Evolutionary conservation across 35 echinoderm and acorn worm species (phyloP), one percentile per base, ranked within the genome.

Genomic region (Ophioderma brevispina): DNA sequence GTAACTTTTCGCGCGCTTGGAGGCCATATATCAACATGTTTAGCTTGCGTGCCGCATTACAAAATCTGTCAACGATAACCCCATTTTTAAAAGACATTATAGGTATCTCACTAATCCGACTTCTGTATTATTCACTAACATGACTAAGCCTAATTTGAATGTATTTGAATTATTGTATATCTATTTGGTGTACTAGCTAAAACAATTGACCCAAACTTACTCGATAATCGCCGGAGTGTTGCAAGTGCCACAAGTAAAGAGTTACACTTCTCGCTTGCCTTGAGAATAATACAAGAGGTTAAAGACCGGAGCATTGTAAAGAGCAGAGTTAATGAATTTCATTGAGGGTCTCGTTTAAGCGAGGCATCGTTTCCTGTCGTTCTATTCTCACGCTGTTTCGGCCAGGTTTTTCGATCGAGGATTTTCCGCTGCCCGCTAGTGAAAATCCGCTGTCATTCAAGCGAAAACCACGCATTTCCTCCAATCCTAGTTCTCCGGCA

Each of bases 261-360:
- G 59, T 70, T 70, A 70, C 6, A 25, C 59, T 18, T 46, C 59
- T 70, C 28, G 59, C 6, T 70, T 70, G 59, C 59, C n/a, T 70
- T 8, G n/a, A 70, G 59, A 70, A 70, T 70, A 70, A 70, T 25
- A 70, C 59, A 70, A 70, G 59, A 70, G 59, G 59, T 70, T 70
- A 70, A 70, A 25, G n/a, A 8, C 10, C 59, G 59, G 23, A 13
- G 59, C 28, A 70, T 70, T 70, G 59, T 70, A 70, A n/a, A 70
- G 28, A 18, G 59, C 59, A 15, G 59, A 70, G 59, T 70, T 70
- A n/a, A 70, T 70, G 59, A 70, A 70, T 70, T 70, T 70, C 59
- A 70, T 70, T 70, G 59, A 70, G 59, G 28, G 59, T 2, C 59
- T 70, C 59, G 59, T 70, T 70, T 18, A 18, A 70, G 59, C 28